A percentile compares a stretch with the other conserved stretches of the same genome.
Conservation (phyloP, 2,797 vertebrate genomes). For the Lagorchestes hirsutus region DNA sequence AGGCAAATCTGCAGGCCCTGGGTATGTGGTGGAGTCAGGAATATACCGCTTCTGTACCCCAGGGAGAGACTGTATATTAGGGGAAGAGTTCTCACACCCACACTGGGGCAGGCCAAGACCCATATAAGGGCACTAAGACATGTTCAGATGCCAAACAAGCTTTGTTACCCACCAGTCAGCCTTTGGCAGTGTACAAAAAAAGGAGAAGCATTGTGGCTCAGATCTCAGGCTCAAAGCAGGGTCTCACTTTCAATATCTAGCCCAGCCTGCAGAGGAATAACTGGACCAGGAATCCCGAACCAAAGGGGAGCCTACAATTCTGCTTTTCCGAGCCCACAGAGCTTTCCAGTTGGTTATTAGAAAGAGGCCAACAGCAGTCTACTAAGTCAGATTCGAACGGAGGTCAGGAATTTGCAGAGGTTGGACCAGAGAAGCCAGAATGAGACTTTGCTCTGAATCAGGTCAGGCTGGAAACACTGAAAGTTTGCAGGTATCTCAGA, state of each 20-base stretch:
- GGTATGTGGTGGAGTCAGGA: no score
- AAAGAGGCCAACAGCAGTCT: not conserved
- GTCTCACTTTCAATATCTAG: not conserved
- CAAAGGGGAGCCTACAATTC: not conserved
- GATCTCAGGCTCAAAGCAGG: not conserved
- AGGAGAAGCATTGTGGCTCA: not conserved
- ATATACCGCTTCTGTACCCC: not conserved
- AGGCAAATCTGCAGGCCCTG: no score
- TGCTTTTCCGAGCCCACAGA: not conserved
- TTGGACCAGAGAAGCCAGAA: not conserved
- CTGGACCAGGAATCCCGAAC: not conserved
- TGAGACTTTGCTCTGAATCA: not conserved
- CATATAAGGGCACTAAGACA: not conserved
- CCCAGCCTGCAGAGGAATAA: not conserved
- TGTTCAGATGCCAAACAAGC: not conserved
- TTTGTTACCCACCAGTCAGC: not conserved
- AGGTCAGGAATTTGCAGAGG: not conserved
- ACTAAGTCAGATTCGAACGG: no score
- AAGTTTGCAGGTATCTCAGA: not conserved
- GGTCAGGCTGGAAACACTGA: not conserved
- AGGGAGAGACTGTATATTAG: not conserved
- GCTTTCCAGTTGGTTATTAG: not conserved
- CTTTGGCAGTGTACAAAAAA: not conserved
- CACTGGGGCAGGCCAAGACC: no score
- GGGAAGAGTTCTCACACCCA: not conserved